Percentiles rank a stretch among this genome's conserved stretches.
Conservation (phyloP, 2,888 invertebrate species). For the Sclerodermus sp. region DNA sequence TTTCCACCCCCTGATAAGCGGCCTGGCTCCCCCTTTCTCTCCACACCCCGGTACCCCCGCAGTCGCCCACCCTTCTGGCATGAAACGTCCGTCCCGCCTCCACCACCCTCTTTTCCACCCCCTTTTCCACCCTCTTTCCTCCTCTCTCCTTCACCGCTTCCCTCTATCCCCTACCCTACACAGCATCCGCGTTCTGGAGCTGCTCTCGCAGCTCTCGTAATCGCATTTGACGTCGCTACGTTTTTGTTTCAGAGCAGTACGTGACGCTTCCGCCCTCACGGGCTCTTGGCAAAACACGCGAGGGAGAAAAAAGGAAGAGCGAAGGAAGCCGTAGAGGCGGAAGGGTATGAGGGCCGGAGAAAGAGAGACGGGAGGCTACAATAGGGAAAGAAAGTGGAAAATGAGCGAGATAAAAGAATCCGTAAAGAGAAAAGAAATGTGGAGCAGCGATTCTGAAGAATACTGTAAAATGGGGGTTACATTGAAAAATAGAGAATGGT, state of each 20-base stretch:
- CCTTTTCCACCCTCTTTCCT: slow-evolving; percentile 6
- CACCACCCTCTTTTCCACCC: neutral
- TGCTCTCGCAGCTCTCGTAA: slow-evolving; percentile 55
- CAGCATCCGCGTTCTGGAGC: slow-evolving; percentile 55
- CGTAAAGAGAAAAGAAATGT: slow-evolving; percentile 15
- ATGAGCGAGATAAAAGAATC: slow-evolving; percentile 6
- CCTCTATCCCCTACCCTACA: slow-evolving; percentile 40
- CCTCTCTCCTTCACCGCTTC: slow-evolving; percentile 20
- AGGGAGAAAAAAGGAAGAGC: slow-evolving; percentile 31
- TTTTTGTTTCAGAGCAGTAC: slow-evolving; percentile 57
- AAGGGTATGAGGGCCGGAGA: slow-evolving; percentile 5
- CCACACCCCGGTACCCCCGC: slow-evolving; percentile 15
- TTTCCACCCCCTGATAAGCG: slow-evolving; percentile 51
- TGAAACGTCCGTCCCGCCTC: slow-evolving; percentile 17
- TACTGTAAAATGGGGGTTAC: slow-evolving; percentile 16
- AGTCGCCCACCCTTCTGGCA: slow-evolving; percentile 26
- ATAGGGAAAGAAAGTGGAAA: slow-evolving; percentile 7
- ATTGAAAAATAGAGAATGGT: too few relatives aligned
- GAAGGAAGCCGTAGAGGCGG: slow-evolving; percentile 12
- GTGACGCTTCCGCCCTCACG: slow-evolving; percentile 54
- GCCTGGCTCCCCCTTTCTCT: slow-evolving; percentile 38
- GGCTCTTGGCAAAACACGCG: slow-evolving; percentile 44
- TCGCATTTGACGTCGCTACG: slow-evolving; percentile 57
- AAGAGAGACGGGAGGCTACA: slow-evolving; percentile 13
- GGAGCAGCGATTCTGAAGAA: slow-evolving; percentile 20